Percentiles rank a stretch among this genome's conserved stretches.
Conservation (phyloP, 2,888 invertebrate species). For the Acanthococcus lagerstroemiae region DNA sequence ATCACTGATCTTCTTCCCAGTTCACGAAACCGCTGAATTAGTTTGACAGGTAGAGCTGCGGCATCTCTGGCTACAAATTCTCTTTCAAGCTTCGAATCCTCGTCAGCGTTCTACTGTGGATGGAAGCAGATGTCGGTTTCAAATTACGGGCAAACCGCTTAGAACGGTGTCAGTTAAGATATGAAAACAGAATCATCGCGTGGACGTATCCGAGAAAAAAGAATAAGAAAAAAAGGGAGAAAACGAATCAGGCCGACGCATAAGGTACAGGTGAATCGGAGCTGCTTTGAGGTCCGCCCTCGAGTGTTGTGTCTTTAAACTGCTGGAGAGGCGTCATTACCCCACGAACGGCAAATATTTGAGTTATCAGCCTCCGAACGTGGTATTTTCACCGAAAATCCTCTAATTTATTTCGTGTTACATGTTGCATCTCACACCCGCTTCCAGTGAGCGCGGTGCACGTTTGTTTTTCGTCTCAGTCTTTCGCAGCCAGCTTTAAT, state of each 20-base stretch:
- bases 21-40: no score
- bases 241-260: no score
- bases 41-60: no score
- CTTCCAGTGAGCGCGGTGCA: not conserved
- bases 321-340: slow-evolving; percentile 22
- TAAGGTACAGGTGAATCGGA: no score
- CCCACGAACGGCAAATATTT: slow-evolving; percentile 26
- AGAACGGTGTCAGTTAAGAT: not conserved
- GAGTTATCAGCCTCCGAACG: slow-evolving; percentile 14
- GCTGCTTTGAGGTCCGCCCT: slow-evolving; percentile 21
- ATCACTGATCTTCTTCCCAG: no score
- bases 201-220: not conserved
- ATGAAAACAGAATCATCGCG: not conserved
- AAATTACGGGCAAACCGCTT: no score
- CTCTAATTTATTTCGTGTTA: slow-evolving; percentile 15
- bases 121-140: no score
- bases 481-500: slow-evolving; percentile 5
- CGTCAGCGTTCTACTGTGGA: no score
- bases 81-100: no score
- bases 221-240: no score
- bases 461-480: not conserved
- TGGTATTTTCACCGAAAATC: not conserved
- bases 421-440: not conserved
- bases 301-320: slow-evolving; percentile 13
- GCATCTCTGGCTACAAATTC: no score